Evolutionary conservation across 2,797 vertebrate species (phyloP), one percentile per base, ranked within the genome.

Genomic region (Ctenopoma kingsleyae): DNA sequence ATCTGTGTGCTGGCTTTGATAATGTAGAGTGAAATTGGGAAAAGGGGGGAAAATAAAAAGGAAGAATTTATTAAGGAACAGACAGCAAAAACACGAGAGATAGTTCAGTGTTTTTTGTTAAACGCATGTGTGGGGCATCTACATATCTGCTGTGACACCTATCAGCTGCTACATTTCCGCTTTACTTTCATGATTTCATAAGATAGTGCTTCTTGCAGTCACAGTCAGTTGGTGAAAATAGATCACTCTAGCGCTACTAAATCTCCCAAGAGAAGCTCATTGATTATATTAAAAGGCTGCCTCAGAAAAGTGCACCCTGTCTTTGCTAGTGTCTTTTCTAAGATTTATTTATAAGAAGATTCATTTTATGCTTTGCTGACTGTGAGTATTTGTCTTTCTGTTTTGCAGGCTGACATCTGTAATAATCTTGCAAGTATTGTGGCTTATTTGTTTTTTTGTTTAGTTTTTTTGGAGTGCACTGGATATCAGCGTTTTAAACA

Each of bases 211-310:
- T 60, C 43, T 32, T 70, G 36, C 52, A 51, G 41, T 71, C 63
- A 27, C 76, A 70, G 70, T 64, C 59, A 64, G 61, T 56, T 67
- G 74, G 60, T 67, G 58, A 59, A 79, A 87, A 90, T 80, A 77
- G 67, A 89, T 89, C 82, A 77, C 52, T 58, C 4, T 27, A 46
- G 15, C 16, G 22, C 58, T 53, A 41, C 46, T 62, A 56, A 70
- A 84, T 73, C 75, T 60, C 23, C 67, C 44, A 41, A 48, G 76
- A 73, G 81, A 80, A 49, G 59, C 74, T 67, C 67, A 82, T 81
- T 88, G 82, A 78, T 90, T 74, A 73, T 79, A 80, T 81, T 87
- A 86, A 90, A 83, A 82, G 74, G 62, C 69, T 78, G 77, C 66
- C 71, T 44, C 62, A 67, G 59, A 74, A 52, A 84, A 67, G 36